Conservation (phyloP, 1,140 invertebrate genomes). For the Zaprionus tsacasi region DNA sequence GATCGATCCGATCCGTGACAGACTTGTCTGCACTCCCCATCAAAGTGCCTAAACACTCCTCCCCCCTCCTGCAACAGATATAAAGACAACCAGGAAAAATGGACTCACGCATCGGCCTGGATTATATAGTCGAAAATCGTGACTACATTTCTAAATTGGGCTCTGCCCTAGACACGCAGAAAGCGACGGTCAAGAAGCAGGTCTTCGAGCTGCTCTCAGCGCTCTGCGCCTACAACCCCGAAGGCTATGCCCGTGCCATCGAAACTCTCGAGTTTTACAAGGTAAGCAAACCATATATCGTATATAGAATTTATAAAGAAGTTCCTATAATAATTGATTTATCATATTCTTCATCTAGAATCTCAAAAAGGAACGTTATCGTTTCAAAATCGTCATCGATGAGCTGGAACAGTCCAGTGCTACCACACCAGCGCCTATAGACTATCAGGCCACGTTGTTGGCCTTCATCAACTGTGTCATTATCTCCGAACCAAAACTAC, state of each 20-base stretch:
- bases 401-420: slow-evolving; percentile 91
- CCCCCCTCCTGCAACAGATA: not conserved
- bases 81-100: slow-evolving; percentile 83
- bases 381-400: slow-evolving; percentile 93
- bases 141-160: slow-evolving; percentile 96
- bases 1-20: slow-evolving; percentile 52
- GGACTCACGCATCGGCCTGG: slow-evolving; percentile 95
- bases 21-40: slow-evolving; percentile 4
- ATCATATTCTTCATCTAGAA: slow-evolving; percentile 85
- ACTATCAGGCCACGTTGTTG: slow-evolving; percentile 95
- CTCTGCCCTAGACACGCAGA: slow-evolving; percentile 93
- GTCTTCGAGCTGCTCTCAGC: slow-evolving; percentile 95
- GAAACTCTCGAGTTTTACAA: slow-evolving; percentile 95
- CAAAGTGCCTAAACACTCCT: not conserved
- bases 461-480: slow-evolving; percentile 98
- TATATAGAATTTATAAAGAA: no score
- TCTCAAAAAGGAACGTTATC: slow-evolving; percentile 92
- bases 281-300: slow-evolving; percentile 86
- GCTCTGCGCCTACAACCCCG: slow-evolving; percentile 94
- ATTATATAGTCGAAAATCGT: slow-evolving; percentile 96
- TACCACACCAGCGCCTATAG: slow-evolving; percentile 85
- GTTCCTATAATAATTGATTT: not conserved
- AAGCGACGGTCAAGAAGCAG: slow-evolving; percentile 95
- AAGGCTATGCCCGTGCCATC: slow-evolving; percentile 92
- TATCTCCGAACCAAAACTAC: slow-evolving; percentile 93